phyloP scores from a whole-genome alignment of 2,113 vertebrate genomes.

The Hyla sarda region DNA sequence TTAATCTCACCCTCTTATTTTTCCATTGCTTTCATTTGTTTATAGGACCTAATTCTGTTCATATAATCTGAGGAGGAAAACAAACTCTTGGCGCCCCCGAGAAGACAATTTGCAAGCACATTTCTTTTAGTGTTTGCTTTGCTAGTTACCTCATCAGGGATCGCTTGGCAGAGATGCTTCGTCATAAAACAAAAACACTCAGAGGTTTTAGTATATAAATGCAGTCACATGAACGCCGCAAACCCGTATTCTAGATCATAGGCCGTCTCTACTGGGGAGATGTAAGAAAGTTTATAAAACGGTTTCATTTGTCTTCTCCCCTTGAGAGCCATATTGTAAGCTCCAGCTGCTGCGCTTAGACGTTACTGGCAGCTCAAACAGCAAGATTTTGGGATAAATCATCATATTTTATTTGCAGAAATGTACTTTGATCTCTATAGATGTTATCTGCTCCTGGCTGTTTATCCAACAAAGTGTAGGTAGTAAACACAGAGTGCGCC shows the following conservation, averaged over 20 bases:
- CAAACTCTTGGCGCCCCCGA: background rate
- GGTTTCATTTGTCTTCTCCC: slow-evolving; percentile 23
- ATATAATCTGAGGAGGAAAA: background rate
- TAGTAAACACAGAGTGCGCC: slow-evolving; percentile 10
- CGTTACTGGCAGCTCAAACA: slow-evolving; percentile 47
- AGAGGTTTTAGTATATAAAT: slow-evolving; percentile 1
- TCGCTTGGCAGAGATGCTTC: background rate
- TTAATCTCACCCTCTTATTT: background rate
- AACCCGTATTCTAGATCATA: background rate
- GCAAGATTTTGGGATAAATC: slow-evolving; percentile 28
- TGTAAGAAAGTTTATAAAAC: slow-evolving; percentile 11
- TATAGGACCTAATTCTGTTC: background rate
- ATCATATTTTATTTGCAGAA: slow-evolving; percentile 8
- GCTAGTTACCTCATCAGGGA: slow-evolving; percentile 5
- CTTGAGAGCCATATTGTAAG: slow-evolving; percentile 31
- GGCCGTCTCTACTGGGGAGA: background rate
- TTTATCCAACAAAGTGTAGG: slow-evolving; percentile 45
- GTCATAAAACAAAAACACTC: background rate
- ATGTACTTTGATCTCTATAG: slow-evolving; percentile 45
- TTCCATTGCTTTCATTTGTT: background rate
- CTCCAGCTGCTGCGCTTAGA: slow-evolving; percentile 27
- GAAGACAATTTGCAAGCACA: slow-evolving; percentile 13
- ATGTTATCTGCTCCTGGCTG: slow-evolving; percentile 42
- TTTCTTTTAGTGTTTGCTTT: slow-evolving; percentile 7
- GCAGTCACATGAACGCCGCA: background rate